Percentiles rank a stretch among this genome's conserved stretches.
Conservation (phyloP, 2,888 invertebrate species). For the Hipparchia sbordonii region DNA sequence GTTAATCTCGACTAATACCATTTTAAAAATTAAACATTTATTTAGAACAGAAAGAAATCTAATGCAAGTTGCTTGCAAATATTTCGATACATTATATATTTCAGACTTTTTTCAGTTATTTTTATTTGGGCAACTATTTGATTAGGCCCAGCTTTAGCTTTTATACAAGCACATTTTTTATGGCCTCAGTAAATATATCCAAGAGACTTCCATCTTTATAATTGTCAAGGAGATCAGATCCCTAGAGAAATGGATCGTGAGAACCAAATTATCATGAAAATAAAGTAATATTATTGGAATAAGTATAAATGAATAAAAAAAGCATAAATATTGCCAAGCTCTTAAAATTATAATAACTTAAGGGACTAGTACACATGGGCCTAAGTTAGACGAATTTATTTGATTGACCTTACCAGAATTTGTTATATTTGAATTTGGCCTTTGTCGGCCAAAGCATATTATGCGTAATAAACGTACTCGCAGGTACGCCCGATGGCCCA, state of each 20-base stretch:
- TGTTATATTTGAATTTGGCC: no score
- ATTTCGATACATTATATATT: neutral
- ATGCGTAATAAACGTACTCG: neutral
- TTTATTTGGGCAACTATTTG: constrained; percentile 1
- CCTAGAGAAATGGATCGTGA: neutral
- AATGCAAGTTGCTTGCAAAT: constrained; percentile 3
- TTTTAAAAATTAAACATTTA: neutral
- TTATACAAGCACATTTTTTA: neutral
- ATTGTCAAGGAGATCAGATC: neutral
- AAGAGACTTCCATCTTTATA: neutral
- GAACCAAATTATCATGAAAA: neutral
- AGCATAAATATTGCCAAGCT: neutral
- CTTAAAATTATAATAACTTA: neutral
- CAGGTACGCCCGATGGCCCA: neutral
- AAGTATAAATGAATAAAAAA: neutral
- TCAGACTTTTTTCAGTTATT: constrained; percentile 8
- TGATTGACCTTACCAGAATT: no score
- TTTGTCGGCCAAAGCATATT: neutral
- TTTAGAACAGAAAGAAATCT: neutral
- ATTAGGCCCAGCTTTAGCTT: neutral
- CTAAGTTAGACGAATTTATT: neutral
- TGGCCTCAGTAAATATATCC: neutral
- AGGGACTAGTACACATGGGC: neutral
- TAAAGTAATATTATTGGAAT: neutral
- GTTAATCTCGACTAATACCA: neutral